Conservation (phyloP, 2,113 vertebrate species). For the Anthoscopus minutus region DNA sequence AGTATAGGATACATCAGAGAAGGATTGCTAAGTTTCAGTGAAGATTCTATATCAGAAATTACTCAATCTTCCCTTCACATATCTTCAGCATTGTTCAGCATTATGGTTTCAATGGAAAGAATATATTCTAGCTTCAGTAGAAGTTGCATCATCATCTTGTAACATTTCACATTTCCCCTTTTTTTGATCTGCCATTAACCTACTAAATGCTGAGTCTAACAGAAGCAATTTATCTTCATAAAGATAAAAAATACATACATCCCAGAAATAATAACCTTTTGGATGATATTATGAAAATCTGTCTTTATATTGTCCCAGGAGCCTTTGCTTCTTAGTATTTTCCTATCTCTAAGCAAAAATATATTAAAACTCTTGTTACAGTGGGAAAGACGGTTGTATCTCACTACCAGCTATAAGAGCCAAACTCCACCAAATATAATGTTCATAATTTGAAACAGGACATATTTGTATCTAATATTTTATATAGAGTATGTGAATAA, state of each 20-base stretch:
- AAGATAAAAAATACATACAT: neutral
- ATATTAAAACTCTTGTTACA: neutral
- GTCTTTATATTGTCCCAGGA: neutral
- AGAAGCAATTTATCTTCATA: neutral
- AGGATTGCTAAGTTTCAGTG: neutral
- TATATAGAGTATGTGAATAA: neutral
- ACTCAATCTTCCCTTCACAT: neutral
- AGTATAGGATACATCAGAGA: no score
- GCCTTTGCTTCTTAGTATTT: neutral
- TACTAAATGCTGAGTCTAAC: neutral
- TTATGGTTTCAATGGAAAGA: neutral
- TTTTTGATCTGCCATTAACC: neutral
- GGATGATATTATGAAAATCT: neutral
- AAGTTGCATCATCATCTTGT: neutral
- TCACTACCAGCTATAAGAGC: neutral
- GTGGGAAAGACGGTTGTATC: neutral
- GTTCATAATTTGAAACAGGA: neutral
- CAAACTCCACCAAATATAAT: neutral
- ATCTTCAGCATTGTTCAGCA: neutral
- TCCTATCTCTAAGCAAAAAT: neutral
- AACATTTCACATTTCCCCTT: neutral
- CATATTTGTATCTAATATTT: neutral
- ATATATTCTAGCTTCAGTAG: neutral
- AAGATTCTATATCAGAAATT: neutral
- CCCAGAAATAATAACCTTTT: neutral